Percentiles rank a stretch among this genome's conserved stretches.
These are phyloP conservation scores for Thalassarche chlororhynchos DNA, from an alignment of 2,113 vertebrate genomes.

Conservation along the genomic window DNA sequence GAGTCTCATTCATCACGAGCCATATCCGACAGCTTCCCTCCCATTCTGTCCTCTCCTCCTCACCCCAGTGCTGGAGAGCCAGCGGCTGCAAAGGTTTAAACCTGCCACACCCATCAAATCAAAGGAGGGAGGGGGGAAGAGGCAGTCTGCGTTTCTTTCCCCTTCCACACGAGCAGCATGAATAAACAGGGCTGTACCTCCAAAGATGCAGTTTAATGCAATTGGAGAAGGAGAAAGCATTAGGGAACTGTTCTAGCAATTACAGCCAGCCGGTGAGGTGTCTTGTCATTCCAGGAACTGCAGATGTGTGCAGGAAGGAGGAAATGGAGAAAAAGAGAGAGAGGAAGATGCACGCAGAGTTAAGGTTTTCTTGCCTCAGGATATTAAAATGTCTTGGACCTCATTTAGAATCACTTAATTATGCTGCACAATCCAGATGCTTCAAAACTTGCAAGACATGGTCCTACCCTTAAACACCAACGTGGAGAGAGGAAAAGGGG, in stretches of 20 bases:
- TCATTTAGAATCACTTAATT: conserved; percentile 68
- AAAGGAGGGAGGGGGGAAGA: conserved; percentile 66
- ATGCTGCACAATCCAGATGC: not conserved
- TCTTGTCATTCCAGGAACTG: conserved; percentile 43
- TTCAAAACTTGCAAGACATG: conserved; percentile 60
- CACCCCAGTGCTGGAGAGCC: not conserved
- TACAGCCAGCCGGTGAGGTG: conserved; percentile 11
- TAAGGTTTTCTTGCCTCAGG: conserved; percentile 36
- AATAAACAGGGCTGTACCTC: conserved; percentile 67
- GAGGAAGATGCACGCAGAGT: conserved; percentile 5
- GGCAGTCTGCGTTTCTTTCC: conserved; percentile 76
- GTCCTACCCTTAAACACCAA: not conserved
- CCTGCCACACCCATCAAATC: conserved; percentile 81
- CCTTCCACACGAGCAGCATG: conserved; percentile 73
- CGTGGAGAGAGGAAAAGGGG: not conserved
- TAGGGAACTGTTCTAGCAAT: conserved; percentile 51
- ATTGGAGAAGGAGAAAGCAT: conserved; percentile 50
- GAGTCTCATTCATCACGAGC: conserved; percentile 49
- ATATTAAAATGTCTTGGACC: conserved; percentile 51
- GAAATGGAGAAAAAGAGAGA: not conserved
- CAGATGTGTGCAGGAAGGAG: conserved; percentile 32
- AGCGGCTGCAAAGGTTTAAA: conserved; percentile 73
- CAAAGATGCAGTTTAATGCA: conserved; percentile 61
- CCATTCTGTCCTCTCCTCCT: conserved; percentile 6
- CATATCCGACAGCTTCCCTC: not conserved